Evolutionary conservation across 2,888 invertebrate species (phyloP), one percentile per base, ranked within the genome.

Genomic region (Odontomyia ornata): DNA sequence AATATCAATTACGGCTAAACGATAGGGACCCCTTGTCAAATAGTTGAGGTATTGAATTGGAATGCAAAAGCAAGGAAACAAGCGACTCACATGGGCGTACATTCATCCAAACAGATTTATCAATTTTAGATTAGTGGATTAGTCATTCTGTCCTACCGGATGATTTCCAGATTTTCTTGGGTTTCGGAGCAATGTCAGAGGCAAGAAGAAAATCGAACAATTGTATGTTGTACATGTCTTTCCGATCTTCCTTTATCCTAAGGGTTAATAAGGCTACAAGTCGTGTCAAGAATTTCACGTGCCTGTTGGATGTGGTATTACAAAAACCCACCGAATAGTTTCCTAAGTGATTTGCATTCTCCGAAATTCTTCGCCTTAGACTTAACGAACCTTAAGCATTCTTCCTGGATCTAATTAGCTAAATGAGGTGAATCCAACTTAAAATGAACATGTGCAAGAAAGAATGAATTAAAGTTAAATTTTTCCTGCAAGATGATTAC

Each of bases 341-440:
- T 52, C 52, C 25, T 56, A 52, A 72, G 56, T 72, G 52, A 72
- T 72, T 72, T 72, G 52, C 52, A 72, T 72, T 72, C 71, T 52
- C 18, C 52, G 30, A 25, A 65, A 28, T 56, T 72, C 56, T 72
- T 47, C 23, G 46, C 21, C 69, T 25, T 36, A 13, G 21, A 43
- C 46, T 47, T 69, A 69, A 69, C 69, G 69, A 69, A 69, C 69
- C 25, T 47, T 47, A 46, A 47, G 46, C 69, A 69, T 69, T 69
- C 46, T 69, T 69, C 46, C 25, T 69, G 27, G 46, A 46, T 69
- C 46, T 69, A 69, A 69, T 69, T 69, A 69, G 30, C 69, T 69
- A 69, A 69, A 69, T 69, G 69, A 69, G 21, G 46, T 25, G 47
- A 25, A 69, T 46, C 43, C 25, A 69, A 69, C 47, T 23, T 69